These are phyloP conservation scores for Drosophila anomelani DNA, from an alignment of 2,888 invertebrate species.

Conservation along the genomic window DNA sequence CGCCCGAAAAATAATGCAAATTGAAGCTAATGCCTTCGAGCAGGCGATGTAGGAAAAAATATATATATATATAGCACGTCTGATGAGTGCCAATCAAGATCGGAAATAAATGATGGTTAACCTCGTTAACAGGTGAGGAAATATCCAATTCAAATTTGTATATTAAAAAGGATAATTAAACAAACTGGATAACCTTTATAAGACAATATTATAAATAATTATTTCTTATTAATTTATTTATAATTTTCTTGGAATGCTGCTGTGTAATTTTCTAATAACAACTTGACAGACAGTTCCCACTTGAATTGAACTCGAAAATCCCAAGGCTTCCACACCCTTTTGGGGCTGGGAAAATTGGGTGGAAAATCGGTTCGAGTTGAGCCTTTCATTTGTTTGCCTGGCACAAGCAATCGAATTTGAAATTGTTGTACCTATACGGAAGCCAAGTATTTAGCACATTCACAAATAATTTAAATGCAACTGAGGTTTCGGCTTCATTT, in stretches of 20 bases:
- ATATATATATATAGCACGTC: not conserved
- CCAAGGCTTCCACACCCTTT: slow-evolving; percentile 23
- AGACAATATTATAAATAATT: no score
- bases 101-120: slow-evolving; percentile 17
- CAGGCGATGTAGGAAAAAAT: not conserved
- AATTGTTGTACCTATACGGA: slow-evolving; percentile 30
- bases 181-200: no score
- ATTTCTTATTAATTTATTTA: no score
- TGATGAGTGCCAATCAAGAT: slow-evolving; percentile 23
- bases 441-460: slow-evolving; percentile 31
- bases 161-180: not conserved
- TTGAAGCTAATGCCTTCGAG: slow-evolving; percentile 33
- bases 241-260: no score
- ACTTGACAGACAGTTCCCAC: not conserved
- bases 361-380: not conserved
- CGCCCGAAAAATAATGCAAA: slow-evolving; percentile 38
- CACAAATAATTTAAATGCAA: slow-evolving; percentile 36
- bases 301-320: slow-evolving; percentile 10
- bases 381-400: slow-evolving; percentile 16
- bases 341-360: not conserved
- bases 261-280: not conserved
- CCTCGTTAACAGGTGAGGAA: slow-evolving; percentile 16
- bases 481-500: slow-evolving; percentile 23
- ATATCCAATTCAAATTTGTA: not conserved
- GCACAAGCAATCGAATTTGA: slow-evolving; percentile 28